Base-by-base conservation (phyloP, 2,888 invertebrate genomes). In the Aphodius granarius region DNA sequence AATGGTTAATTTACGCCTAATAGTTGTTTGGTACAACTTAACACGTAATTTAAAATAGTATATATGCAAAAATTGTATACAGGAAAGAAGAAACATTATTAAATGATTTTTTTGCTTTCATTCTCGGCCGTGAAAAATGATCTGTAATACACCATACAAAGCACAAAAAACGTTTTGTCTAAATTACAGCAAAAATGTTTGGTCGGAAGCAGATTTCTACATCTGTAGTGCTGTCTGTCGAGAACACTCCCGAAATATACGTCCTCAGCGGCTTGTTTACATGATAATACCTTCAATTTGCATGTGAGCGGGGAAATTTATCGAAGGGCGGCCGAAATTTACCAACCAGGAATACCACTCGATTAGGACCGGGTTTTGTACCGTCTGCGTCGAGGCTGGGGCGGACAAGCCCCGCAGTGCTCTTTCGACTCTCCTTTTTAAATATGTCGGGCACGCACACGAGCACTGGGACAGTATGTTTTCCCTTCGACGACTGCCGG, bases 231-330 rank as follows among this genome's bases (percentile, higher is more conserved):
- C 43, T 13, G 43, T 43, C 6, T 13, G 43, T 43, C 43, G 43
- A 43, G 43, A 43, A 43, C 43, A 43, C 43, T 13, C 43, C 43
- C 43, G 43, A 43, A 43, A 43, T 43, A 43, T 43, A 43, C 43
- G 43, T 43, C 43, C 43, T 43, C 1, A 9, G 43, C 43, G 43
- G 43, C 68, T 68, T 68, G 68, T 68, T 68, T 68, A 68, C 68
- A 68, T 68, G 68, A 68, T 68, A 68, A 68, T 68, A 68, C 68
- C n/a, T 20, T n/a, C 20, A 68, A 68, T 68, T 68, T 68, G 68
- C 68, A 68, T 68, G 21, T 22, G 21, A 68, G 68, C 22, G 21
- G 68, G 68, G 21, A 68, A 65, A 68, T 68, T 68, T 68, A 21
- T 68, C 68, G 68, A 68, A 20, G 68, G 21, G 68, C 68, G 43